Evolutionary conservation across 1,140 invertebrate genomes (phyloP).

Genomic region (Calosoma granatense): DNA sequence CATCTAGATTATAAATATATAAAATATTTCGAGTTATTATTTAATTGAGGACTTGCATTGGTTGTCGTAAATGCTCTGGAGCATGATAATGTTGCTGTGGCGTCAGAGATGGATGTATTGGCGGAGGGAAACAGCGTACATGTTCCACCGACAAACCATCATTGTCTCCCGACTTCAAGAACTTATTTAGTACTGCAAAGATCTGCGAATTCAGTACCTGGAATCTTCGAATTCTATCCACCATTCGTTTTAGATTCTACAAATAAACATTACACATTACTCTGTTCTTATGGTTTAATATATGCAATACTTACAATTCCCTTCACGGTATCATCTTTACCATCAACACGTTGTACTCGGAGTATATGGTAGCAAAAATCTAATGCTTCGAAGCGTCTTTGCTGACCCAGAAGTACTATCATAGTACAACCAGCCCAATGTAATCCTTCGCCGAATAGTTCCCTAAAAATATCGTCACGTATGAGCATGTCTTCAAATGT

Average conservation of each 20-base stretch:
- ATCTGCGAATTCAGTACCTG: constrained; percentile 98
- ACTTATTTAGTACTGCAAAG: constrained; percentile 94
- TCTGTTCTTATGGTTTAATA: no score
- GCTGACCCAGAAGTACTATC: constrained; percentile 92
- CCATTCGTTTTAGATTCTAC: constrained; percentile 91
- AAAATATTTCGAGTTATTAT: neutral
- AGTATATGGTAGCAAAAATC: constrained; percentile 99
- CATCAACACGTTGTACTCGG: constrained; percentile 90
- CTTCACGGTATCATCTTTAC: constrained; percentile 91
- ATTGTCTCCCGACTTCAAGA: constrained; percentile 75
- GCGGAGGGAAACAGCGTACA: constrained; percentile 93
- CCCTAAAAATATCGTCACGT: no score
- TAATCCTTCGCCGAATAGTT: constrained; percentile 95
- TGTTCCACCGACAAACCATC: constrained; percentile 88
- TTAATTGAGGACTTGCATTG: constrained; percentile 2
- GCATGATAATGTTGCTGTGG: constrained; percentile 49
- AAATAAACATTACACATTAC: no score
- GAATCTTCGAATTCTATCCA: constrained; percentile 93
- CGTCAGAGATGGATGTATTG: constrained; percentile 65
- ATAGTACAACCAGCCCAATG: constrained; percentile 99
- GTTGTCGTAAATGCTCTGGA: constrained; percentile 45
- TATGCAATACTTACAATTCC: constrained; percentile 83
- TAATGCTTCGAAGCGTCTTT: constrained; percentile 92
- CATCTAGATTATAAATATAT: constrained; percentile 4
- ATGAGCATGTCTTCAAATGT: no score